A percentile compares a stretch with the other conserved stretches of the same genome.
These are phyloP conservation scores for Hylaeus volcanicus DNA, from an alignment of 1,140 invertebrate genomes.

Conservation along the genomic window DNA sequence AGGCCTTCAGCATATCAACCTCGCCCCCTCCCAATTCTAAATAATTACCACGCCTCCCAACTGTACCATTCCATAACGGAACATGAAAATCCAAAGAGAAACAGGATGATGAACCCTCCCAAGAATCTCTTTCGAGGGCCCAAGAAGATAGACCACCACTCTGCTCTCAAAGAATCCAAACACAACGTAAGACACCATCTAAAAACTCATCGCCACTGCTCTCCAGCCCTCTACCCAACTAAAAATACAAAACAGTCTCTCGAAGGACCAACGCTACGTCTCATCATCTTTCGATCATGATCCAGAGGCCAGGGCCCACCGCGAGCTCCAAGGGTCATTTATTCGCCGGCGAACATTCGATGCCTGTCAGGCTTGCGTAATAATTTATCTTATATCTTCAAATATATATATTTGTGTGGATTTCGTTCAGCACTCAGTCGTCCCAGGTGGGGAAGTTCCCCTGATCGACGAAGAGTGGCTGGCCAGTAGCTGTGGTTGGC, in stretches of 20 bases:
- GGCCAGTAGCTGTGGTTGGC: constrained; percentile 33
- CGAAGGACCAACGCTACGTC: neutral
- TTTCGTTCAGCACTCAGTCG: constrained; percentile 71
- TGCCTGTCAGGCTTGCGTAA: constrained; percentile 42
- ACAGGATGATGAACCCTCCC: no score
- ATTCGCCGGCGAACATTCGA: constrained; percentile 46
- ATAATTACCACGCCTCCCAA: no score
- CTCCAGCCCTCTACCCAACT: no score
- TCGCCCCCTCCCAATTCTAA: no score
- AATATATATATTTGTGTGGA: constrained; percentile 51
- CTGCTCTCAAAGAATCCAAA: no score
- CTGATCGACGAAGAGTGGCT: constrained; percentile 76
- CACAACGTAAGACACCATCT: no score
- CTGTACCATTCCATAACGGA: no score
- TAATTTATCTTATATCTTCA: constrained; percentile 40
- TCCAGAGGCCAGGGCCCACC: constrained; percentile 10
- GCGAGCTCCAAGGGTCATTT: constrained; percentile 51
- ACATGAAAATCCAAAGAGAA: no score
- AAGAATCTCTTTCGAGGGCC: no score
- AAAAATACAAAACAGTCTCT: neutral
- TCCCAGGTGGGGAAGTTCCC: constrained; percentile 81
- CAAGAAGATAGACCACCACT: no score
- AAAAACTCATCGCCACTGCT: no score
- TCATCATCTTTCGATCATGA: neutral
- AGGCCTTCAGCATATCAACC: no score